Percentiles rank a stretch among this genome's conserved stretches.
These are phyloP conservation scores for Drosophila putrida DNA, from an alignment of 2,888 invertebrate genomes.

Conservation along the genomic window DNA sequence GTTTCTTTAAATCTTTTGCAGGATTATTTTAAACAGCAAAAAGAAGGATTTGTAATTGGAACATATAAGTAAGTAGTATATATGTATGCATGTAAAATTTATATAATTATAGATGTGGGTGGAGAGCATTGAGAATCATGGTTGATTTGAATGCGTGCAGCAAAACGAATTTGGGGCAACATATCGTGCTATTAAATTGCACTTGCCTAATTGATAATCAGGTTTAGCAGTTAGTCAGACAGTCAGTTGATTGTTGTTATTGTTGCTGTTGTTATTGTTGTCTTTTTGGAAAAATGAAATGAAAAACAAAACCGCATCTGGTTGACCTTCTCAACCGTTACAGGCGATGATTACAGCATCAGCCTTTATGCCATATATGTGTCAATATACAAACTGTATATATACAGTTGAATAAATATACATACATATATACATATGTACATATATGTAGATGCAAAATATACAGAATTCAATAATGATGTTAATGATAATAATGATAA, in stretches of 20 bases:
- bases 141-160: conserved; percentile 6
- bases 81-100: background rate
- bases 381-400: conserved; percentile 39
- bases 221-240: conserved; percentile 38
- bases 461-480: conserved; percentile 51
- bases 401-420: conserved; percentile 6
- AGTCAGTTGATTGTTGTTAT: background rate
- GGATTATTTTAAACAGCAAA: background rate
- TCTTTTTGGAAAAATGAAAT: conserved; percentile 27
- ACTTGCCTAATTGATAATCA: conserved; percentile 62
- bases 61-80: background rate
- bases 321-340: conserved; percentile 78
- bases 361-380: conserved; percentile 50
- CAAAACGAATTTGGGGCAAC: conserved; percentile 23
- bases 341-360: conserved; percentile 72
- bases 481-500: conserved; percentile 30
- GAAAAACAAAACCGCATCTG: conserved; percentile 59
- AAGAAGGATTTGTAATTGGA: background rate
- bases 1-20: background rate
- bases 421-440: conserved; percentile 15
- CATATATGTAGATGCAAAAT: conserved; percentile 34
- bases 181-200: conserved; percentile 47
- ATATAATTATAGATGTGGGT: background rate
- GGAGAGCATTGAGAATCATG: background rate
- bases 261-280: conserved; percentile 20